phyloP scores from a whole-genome alignment of 1,140 invertebrate genomes.

The Camponotus vicinus region DNA sequence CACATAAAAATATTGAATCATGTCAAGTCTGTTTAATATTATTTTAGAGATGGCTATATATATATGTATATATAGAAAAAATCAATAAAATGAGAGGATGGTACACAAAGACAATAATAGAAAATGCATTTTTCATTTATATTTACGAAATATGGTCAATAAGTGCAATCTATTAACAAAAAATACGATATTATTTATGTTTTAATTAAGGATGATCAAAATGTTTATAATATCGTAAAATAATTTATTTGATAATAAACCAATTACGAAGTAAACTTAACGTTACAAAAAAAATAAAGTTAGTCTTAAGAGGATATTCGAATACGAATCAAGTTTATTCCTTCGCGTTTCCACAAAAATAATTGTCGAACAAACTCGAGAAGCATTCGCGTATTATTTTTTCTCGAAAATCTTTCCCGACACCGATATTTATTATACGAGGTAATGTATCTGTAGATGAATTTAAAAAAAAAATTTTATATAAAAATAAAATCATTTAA shows the following conservation, averaged over 20 bases:
- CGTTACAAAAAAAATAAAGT: slow-evolving; percentile 19
- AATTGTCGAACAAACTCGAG: slow-evolving; percentile 72
- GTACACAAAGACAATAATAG: neutral
- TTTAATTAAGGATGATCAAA: neutral
- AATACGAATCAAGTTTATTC: slow-evolving; percentile 76
- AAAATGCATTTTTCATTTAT: slow-evolving; percentile 11
- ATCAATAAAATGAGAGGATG: neutral
- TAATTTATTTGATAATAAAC: slow-evolving; percentile 36
- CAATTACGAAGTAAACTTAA: slow-evolving; percentile 4
- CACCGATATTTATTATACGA: slow-evolving; percentile 39
- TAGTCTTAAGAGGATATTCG: slow-evolving; percentile 37
- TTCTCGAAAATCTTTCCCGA: slow-evolving; percentile 24
- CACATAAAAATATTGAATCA: neutral
- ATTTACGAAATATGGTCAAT: slow-evolving; percentile 46
- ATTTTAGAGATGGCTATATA: neutral
- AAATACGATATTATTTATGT: neutral
- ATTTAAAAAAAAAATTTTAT: neutral
- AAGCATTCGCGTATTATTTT: slow-evolving; percentile 69
- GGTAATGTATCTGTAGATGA: neutral
- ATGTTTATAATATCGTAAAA: neutral
- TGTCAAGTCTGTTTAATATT: neutral
- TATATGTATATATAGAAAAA: neutral
- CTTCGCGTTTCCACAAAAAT: neutral
- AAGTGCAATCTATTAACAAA: slow-evolving; percentile 22
- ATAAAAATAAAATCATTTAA: slow-evolving; percentile 14